These are phyloP conservation scores for Upupa epops DNA, from an alignment of 2,113 vertebrate genomes.

Conservation along the genomic window DNA sequence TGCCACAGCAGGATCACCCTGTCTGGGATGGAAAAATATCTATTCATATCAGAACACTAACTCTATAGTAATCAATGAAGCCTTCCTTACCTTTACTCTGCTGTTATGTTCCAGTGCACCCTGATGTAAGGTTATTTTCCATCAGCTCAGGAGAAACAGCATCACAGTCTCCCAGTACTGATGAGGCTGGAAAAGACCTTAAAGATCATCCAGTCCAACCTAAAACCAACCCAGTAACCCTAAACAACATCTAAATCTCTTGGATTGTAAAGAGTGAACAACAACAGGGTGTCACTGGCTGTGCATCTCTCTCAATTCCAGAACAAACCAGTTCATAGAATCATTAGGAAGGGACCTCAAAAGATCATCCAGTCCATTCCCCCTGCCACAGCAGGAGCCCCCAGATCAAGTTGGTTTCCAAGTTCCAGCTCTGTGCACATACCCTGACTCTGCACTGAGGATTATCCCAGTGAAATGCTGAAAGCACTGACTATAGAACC, in stretches of 20 bases:
- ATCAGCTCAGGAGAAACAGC: background rate
- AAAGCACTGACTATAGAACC: background rate
- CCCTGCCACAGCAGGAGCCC: no score
- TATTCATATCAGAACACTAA: background rate
- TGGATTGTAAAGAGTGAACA: background rate
- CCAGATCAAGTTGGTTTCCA: no score
- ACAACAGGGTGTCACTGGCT: background rate
- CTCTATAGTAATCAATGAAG: background rate
- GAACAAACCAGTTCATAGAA: background rate
- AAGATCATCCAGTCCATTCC: no score
- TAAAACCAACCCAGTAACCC: no score
- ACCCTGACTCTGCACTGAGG: background rate
- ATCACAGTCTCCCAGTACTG: no score
- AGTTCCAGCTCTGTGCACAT: background rate
- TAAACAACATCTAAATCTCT: no score
- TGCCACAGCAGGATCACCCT: no score
- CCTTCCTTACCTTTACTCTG: background rate
- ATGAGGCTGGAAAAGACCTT: no score
- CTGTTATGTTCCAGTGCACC: background rate
- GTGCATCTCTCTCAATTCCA: background rate
- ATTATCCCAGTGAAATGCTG: background rate
- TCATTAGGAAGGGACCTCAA: no score
- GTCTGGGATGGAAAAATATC: background rate
- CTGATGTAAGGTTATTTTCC: background rate
- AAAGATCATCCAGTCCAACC: no score